These are phyloP conservation scores for Spea bombifrons DNA, from an alignment of 2,113 vertebrate genomes.

Conservation along the genomic window DNA sequence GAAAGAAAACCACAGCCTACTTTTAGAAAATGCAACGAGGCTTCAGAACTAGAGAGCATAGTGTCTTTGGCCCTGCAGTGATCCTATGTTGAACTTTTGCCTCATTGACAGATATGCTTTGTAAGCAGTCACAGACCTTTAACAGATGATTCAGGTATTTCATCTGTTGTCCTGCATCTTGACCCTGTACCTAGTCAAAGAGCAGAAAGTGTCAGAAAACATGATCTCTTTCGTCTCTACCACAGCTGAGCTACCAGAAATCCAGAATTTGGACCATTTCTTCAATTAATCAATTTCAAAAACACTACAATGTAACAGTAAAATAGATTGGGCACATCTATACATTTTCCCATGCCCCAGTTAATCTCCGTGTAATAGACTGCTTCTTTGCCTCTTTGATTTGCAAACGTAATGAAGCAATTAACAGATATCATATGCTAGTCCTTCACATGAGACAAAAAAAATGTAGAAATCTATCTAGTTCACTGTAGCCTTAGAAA, in stretches of 20 bases:
- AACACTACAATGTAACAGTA: conserved; percentile 61
- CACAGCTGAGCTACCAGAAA: conserved; percentile 47
- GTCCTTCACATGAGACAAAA: conserved; percentile 57
- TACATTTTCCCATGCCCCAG: conserved; percentile 59
- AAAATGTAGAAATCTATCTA: too few species aligned
- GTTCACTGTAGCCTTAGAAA: too few species aligned
- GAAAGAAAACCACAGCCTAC: background rate
- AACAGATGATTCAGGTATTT: conserved; percentile 23
- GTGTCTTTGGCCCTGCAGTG: background rate
- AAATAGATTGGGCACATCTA: conserved; percentile 41
- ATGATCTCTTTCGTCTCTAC: conserved; percentile 43
- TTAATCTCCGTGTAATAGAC: conserved; percentile 67
- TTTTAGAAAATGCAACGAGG: background rate
- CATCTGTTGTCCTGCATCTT: background rate
- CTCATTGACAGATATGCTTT: conserved; percentile 1
- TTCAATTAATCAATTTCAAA: conserved; percentile 52
- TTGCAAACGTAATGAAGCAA: conserved; percentile 75
- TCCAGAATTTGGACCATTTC: conserved; percentile 49
- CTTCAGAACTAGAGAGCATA: background rate
- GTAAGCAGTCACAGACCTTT: conserved; percentile 14
- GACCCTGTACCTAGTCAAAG: conserved; percentile 32
- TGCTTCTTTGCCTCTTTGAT: conserved; percentile 59
- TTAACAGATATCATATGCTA: conserved; percentile 70
- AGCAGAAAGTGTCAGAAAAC: background rate
- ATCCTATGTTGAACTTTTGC: conserved; percentile 7